These are phyloP conservation scores for Desmodus rotundus DNA, from an alignment of 2,113 vertebrate species.

Conservation along the genomic window DNA sequence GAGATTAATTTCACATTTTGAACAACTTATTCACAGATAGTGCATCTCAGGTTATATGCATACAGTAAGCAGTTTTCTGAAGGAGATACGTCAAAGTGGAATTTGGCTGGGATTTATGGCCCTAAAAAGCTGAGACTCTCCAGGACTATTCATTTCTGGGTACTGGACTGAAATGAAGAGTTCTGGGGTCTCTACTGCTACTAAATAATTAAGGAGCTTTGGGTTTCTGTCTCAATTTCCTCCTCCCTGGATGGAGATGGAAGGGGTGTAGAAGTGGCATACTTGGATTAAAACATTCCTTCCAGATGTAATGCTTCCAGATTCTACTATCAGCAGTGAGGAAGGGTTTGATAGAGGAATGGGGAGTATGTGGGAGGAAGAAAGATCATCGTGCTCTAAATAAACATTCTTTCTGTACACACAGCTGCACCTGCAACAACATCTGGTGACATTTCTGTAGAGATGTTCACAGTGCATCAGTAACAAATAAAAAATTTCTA, in stretches of 20 bases:
- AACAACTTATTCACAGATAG: neutral
- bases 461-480: neutral
- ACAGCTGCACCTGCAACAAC: neutral
- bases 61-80: neutral
- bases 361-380: neutral
- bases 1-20: neutral
- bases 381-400: neutral
- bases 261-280: neutral
- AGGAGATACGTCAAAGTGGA: neutral
- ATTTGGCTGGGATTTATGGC: neutral
- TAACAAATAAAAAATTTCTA: neutral
- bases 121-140: neutral
- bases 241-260: neutral
- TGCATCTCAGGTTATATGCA: neutral
- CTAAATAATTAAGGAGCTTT: neutral
- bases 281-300: neutral
- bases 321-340: neutral
- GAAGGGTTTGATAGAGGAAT: neutral
- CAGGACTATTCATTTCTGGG: neutral
- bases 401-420: neutral
- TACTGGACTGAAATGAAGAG: neutral
- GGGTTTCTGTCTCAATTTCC: neutral
- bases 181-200: neutral
- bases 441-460: constrained; percentile 1
- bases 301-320: neutral